These are phyloP conservation scores for Timandra comae DNA, from an alignment of 2,888 invertebrate species.

Conservation along the genomic window DNA sequence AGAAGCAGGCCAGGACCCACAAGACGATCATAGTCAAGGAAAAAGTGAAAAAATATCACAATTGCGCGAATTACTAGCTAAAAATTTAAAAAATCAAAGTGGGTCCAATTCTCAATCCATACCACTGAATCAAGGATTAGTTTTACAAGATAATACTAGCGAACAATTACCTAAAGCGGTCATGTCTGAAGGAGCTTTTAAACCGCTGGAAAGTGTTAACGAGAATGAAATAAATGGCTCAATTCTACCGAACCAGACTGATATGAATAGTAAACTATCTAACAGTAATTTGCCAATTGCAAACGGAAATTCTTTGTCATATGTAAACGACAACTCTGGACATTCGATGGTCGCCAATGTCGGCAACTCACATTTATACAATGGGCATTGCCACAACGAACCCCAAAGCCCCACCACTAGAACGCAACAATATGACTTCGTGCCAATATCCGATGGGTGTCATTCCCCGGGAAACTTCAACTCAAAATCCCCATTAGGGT, in stretches of 20 bases:
- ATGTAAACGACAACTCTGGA: slow-evolving; percentile 32
- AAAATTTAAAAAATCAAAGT: slow-evolving; percentile 76
- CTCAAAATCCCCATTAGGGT: slow-evolving; percentile 61
- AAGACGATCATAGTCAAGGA: slow-evolving; percentile 67
- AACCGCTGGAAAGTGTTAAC: slow-evolving; percentile 36
- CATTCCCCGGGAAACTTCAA: slow-evolving; percentile 77
- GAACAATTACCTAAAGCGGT: slow-evolving; percentile 37
- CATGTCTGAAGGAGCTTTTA: slow-evolving; percentile 52
- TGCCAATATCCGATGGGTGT: slow-evolving; percentile 89
- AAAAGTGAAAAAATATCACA: slow-evolving; percentile 84
- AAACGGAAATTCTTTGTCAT: slow-evolving; percentile 43
- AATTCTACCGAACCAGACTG: slow-evolving; percentile 29
- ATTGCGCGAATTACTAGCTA: slow-evolving; percentile 82
- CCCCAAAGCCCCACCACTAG: slow-evolving; percentile 87
- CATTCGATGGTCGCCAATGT: slow-evolving; percentile 34
- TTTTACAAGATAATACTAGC: slow-evolving; percentile 33
- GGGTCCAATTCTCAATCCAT: slow-evolving; percentile 44
- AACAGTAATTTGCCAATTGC: slow-evolving; percentile 39
- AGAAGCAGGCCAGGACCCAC: slow-evolving; percentile 61
- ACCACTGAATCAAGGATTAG: slow-evolving; percentile 34
- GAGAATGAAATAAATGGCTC: slow-evolving; percentile 38
- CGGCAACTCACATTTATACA: slow-evolving; percentile 44
- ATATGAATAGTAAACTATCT: slow-evolving; percentile 35
- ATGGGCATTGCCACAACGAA: slow-evolving; percentile 66
- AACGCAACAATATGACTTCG: slow-evolving; percentile 88